phyloP scores from a whole-genome alignment of 23 tunicate genomes.

The Phallusia fumigata region DNA sequence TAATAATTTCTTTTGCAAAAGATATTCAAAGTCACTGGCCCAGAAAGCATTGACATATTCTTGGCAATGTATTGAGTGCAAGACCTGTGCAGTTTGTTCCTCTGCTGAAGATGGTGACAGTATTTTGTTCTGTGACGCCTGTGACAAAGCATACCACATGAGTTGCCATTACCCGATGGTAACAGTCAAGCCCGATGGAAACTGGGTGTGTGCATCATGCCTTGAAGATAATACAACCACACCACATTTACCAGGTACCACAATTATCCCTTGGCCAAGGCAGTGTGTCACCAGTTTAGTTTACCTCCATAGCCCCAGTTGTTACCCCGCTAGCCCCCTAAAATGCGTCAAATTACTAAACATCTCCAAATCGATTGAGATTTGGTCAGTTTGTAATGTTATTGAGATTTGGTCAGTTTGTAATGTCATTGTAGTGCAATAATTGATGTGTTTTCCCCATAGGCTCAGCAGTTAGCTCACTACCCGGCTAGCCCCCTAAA shows the following conservation, averaged over 20 bases:
- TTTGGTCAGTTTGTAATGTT: too few relatives aligned
- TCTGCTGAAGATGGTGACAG: slow-evolving; percentile 47
- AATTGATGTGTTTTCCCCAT: too few relatives aligned
- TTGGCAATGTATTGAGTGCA: slow-evolving; percentile 74
- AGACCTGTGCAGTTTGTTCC: slow-evolving; percentile 45
- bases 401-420: too few relatives aligned
- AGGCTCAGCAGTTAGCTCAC: too few relatives aligned
- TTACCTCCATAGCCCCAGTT: too few relatives aligned
- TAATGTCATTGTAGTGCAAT: too few relatives aligned
- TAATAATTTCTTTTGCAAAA: slow-evolving; percentile 3
- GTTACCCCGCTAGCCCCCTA: too few relatives aligned
- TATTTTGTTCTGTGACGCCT: slow-evolving; percentile 58
- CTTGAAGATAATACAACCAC: background rate
- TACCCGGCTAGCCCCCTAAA: too few relatives aligned
- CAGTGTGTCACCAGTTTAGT: too few relatives aligned
- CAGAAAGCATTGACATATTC: slow-evolving; percentile 43
- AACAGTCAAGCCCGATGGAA: slow-evolving; percentile 49
- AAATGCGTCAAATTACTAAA: too few relatives aligned
- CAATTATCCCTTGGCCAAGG: too few relatives aligned
- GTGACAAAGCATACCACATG: slow-evolving; percentile 77
- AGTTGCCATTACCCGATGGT: slow-evolving; percentile 44
- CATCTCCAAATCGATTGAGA: too few relatives aligned
- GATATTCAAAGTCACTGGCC: slow-evolving; percentile 48
- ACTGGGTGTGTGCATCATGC: slow-evolving; percentile 50
- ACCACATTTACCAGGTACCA: background rate